Percentiles rank a stretch among this genome's conserved stretches.
Evolutionary conservation across 53 echinoderm and acorn worm genomes (phyloP).

Genomic region (Holothuria leucospilota): DNA sequence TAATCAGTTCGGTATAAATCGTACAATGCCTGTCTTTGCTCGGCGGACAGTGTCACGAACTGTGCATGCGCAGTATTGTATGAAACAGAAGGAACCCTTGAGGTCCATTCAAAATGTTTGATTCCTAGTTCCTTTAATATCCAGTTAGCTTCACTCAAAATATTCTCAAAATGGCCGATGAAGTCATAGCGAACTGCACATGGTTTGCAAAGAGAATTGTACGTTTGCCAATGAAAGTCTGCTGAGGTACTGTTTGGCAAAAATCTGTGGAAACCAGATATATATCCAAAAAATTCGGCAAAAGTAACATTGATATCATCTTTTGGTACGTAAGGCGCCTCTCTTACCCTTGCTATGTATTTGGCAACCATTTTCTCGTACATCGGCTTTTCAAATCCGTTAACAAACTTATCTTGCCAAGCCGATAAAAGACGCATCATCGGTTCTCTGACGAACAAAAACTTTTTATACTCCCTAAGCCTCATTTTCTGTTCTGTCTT

Average conservation of each 20-base stretch:
- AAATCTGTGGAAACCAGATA: background rate
- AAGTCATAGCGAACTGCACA: slow-evolving; percentile 71
- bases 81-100: background rate
- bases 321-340: background rate
- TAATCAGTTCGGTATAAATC: slow-evolving; percentile 65
- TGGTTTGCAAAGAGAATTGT: slow-evolving; percentile 75
- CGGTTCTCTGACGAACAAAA: slow-evolving; percentile 76
- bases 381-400: slow-evolving; percentile 33
- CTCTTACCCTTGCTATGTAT: slow-evolving; percentile 40
- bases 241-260: background rate
- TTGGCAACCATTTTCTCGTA: slow-evolving; percentile 44
- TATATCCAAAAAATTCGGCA: slow-evolving; percentile 29
- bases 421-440: slow-evolving; percentile 63
- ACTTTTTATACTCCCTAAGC: slow-evolving; percentile 51
- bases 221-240: slow-evolving; percentile 90
- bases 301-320: slow-evolving; percentile 28
- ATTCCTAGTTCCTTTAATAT: slow-evolving; percentile 44
- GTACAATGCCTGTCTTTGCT: slow-evolving; percentile 37
- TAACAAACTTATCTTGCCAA: slow-evolving; percentile 73
- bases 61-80: background rate
- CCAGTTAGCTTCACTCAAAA: slow-evolving; percentile 54
- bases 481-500: slow-evolving; percentile 37
- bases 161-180: slow-evolving; percentile 78
- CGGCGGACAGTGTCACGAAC: slow-evolving; percentile 31
- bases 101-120: background rate